phyloP scores from a whole-genome alignment of 2,888 invertebrate species.

The Mythimna pallens region DNA sequence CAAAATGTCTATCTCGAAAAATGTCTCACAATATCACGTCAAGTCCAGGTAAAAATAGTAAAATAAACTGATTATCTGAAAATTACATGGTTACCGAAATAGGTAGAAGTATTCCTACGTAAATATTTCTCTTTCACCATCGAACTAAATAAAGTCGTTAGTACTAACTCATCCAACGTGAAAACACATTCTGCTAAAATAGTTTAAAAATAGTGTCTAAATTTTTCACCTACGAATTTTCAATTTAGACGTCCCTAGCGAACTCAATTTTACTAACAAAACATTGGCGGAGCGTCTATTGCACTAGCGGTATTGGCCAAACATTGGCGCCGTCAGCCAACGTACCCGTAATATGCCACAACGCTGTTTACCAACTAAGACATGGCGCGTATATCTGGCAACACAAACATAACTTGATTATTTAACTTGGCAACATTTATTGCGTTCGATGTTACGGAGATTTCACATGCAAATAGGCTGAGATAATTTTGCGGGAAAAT shows the following conservation, averaged over 20 bases:
- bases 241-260: slow-evolving; percentile 39
- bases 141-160: neutral
- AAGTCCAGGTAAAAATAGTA: too few species aligned
- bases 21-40: too few species aligned
- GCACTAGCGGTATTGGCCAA: slow-evolving; percentile 39
- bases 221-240: slow-evolving; percentile 14
- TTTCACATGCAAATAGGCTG: slow-evolving; percentile 14
- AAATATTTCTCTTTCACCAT: neutral
- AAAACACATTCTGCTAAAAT: neutral
- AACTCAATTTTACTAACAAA: slow-evolving; percentile 58
- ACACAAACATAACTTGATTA: slow-evolving; percentile 64
- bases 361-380: slow-evolving; percentile 61
- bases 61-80: too few species aligned
- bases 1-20: too few species aligned
- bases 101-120: neutral
- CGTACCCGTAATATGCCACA: slow-evolving; percentile 54
- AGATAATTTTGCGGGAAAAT: neutral
- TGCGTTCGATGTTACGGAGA: slow-evolving; percentile 29
- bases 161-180: neutral
- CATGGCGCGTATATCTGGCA: slow-evolving; percentile 54
- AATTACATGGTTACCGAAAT: neutral
- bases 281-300: slow-evolving; percentile 46
- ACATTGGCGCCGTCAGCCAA: slow-evolving; percentile 53
- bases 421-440: slow-evolving; percentile 63
- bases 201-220: slow-evolving; percentile 7